These are phyloP conservation scores for Pseudochirops cupreus DNA, from an alignment of 2,797 vertebrate species.

Conservation along the genomic window DNA sequence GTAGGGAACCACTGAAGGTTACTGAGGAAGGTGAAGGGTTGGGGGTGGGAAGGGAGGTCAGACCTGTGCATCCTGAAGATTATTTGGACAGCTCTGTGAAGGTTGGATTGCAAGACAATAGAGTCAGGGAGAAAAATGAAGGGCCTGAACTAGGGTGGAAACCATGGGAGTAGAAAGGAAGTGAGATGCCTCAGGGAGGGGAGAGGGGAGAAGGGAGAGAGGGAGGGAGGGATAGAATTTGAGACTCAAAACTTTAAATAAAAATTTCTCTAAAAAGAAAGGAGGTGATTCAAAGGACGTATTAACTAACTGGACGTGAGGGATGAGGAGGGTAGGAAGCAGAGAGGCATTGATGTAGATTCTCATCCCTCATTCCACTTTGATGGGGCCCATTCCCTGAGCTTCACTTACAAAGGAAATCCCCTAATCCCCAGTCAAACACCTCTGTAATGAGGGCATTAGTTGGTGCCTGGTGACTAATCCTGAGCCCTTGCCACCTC, in stretches of 20 bases:
- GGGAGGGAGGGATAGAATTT: too few relatives aligned
- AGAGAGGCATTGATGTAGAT: background rate
- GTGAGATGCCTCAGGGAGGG: too few relatives aligned
- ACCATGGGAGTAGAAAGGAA: background rate
- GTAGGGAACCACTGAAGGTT: background rate
- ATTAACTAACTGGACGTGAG: background rate
- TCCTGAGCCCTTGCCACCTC: background rate
- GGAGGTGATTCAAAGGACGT: background rate
- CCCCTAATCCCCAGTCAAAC: constrained; percentile 41
- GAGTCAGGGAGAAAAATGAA: background rate
- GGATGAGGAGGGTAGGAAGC: background rate
- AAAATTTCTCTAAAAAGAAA: background rate
- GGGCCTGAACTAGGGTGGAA: background rate
- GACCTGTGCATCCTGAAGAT: background rate
- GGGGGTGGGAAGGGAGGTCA: background rate
- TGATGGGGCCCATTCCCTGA: background rate
- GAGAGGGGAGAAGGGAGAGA: too few relatives aligned
- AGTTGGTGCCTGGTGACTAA: background rate
- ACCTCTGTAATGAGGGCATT: constrained; percentile 54
- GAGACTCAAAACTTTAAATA: too few relatives aligned
- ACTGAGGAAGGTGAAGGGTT: background rate
- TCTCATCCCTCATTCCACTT: background rate
- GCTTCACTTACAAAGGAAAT: background rate
- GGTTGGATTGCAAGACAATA: background rate
- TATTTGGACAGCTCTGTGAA: background rate